Evolutionary conservation across 2,888 invertebrate genomes (phyloP), one percentile per base, ranked within the genome.

Genomic region (Orchesella flavescens): DNA sequence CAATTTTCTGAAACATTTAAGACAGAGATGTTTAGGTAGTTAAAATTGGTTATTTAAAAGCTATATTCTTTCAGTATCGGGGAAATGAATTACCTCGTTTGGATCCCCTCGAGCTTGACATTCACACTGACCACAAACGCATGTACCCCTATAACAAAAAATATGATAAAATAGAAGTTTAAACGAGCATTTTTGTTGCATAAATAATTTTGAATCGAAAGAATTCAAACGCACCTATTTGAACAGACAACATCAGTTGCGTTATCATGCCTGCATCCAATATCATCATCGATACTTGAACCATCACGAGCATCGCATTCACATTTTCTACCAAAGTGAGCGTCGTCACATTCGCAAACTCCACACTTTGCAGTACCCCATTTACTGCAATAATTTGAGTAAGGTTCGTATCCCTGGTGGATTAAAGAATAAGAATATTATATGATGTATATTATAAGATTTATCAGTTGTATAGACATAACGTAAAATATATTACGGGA

Each of bases 81-180:
- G 3, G 34, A 4, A 34, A 34, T 34, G 2, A 84, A 19, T 65
- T 73, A 80, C 83, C 85, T 43, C 88, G 66, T 76, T 85, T 71
- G 34, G 83, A 79, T 79, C 78, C 7, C 21, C 53, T 53, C 78
- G 59, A 1, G 53, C 34, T 63, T 71, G 72, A 80, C 92, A 92
- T 19, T 89, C 89, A 89, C 92, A 93, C 80, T 89, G 89, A 66
- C 92, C 92, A 89, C 92, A 93, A 17, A 90, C 89, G 89, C 92
- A 92, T n/a, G 89, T 89, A 23, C 92, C 92, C 84, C 91, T 90
- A 55, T 46, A 23, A 53, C 59, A 19, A n/a, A 53, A 4, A 74
- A 72, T 5, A 59, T 24, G n/a, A 24, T 34, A 9, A 61, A n/a
- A 43, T 34, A 44, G 59, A 24, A 53, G 23, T 17, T n/a, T n/a